Conservation (phyloP, 2,113 vertebrate genomes). For the Pachyramphus minor region DNA sequence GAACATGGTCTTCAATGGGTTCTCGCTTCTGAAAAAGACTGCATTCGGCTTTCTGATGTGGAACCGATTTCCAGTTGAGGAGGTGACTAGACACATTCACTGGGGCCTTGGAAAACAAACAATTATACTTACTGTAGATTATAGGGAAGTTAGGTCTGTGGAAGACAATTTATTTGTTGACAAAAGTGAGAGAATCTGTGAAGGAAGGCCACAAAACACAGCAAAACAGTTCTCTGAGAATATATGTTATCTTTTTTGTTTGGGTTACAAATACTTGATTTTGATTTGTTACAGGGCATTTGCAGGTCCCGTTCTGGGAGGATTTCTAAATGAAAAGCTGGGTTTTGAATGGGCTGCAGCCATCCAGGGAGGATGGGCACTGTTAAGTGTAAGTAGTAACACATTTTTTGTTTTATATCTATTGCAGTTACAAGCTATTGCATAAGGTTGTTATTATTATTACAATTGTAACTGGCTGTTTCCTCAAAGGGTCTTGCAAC, state of each 20-base stretch:
- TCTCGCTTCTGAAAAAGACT: neutral
- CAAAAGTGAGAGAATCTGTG: neutral
- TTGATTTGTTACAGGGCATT: conserved; percentile 78
- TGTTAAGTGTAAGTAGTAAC: conserved; percentile 81
- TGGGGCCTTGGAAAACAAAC: neutral
- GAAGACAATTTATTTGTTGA: neutral
- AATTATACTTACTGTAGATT: neutral
- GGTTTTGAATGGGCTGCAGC: conserved; percentile 87
- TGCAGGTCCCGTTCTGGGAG: conserved; percentile 84
- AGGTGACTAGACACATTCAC: neutral
- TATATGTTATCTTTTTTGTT: neutral
- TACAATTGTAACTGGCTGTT: conserved; percentile 27
- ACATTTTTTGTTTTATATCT: neutral
- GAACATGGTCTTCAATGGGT: neutral
- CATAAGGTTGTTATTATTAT: neutral
- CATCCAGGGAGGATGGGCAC: conserved; percentile 79
- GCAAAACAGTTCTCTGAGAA: neutral
- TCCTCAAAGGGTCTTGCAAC: conserved; percentile 63
- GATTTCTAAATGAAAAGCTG: conserved; percentile 83
- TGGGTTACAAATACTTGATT: neutral
- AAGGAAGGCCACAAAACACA: neutral
- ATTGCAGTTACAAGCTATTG: neutral
- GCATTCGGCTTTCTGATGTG: neutral
- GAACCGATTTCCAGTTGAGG: neutral
- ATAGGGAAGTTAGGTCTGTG: neutral